Evolutionary conservation across 2,113 vertebrate species (phyloP), one percentile per base, ranked within the genome.

Genomic region (Larimichthys crocea): DNA sequence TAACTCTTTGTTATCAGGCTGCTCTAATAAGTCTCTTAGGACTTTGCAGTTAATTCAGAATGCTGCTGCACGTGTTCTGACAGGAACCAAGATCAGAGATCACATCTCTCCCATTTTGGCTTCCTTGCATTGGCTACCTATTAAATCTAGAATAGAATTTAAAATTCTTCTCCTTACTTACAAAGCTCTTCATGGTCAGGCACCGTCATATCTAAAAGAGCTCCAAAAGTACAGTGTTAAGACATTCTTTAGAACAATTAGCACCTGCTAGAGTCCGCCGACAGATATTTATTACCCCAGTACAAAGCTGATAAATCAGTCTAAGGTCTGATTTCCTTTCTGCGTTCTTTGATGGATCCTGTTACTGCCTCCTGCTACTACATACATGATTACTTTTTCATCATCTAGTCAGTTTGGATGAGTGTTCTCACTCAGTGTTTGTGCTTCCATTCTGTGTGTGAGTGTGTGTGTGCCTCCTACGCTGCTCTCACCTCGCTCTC

Each of bases 401-500:
- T 55, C 52, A 3, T 61, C 22, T 57, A 5, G 40, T 61, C 24
- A 12, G 20, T 20, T 19, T 59, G 56, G 69, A 55, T 60, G 14
- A 46, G 53, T 53, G 69, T 62, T 46, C 10, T 61, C 5, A 1
- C 35, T 16, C 62, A 22, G 16, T 55, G 70, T 75, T 48, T 46
- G 22, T 62, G 40, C n/a, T 22, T 53, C 46, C 55, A 42, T 48
- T 20, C 29, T 19, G 10, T 50, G 44, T n/a, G 19, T 26, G 12
- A 40, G 29, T 67, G 60, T 48, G 60, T 26, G 8, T 50, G 46
- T 22, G 48, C 85, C 85, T 72, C 80, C 86, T 5, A 83, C 86
- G 10, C 78, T 15, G 66, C 74, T 81, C 79, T 64, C 83, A 79
- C 83, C 71, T 81, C 52, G 3, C 17, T 19, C 59, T 73, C 69